These are phyloP conservation scores for Leucopsar rothschildi DNA, from an alignment of 2,113 vertebrate genomes.

Conservation along the genomic window DNA sequence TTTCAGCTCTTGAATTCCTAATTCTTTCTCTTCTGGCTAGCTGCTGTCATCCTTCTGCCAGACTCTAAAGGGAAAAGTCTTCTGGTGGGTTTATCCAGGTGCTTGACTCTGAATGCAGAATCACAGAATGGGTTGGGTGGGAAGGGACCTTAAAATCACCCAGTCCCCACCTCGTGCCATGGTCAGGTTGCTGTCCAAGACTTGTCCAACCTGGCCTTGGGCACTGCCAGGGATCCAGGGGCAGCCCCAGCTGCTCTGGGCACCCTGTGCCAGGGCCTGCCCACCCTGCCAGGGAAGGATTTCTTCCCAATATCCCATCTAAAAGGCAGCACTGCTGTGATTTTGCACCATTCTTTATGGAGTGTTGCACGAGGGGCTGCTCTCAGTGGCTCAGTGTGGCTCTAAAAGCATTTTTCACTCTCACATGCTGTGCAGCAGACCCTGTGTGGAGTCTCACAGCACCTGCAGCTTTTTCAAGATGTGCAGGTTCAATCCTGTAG, in stretches of 20 bases:
- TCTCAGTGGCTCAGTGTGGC: not conserved
- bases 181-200: not conserved
- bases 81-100: not conserved
- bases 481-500: not conserved
- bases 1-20: not conserved
- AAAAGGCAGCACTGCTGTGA: not conserved
- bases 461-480: not conserved
- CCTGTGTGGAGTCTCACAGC: not conserved
- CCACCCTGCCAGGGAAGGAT: not conserved
- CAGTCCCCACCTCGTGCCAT: accelerated
- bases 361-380: not conserved
- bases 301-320: not conserved
- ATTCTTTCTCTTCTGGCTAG: not conserved
- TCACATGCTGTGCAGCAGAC: not conserved
- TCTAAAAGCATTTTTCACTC: not conserved
- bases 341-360: accelerated
- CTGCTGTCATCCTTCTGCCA: not conserved
- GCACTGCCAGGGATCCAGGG: not conserved
- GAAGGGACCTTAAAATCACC: not conserved
- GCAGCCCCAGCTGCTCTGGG: not conserved
- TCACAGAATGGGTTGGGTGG: not conserved
- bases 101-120: not conserved
- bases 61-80: not conserved
- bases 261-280: not conserved
- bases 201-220: not conserved